A percentile compares a stretch with the other conserved stretches of the same genome.
These are phyloP conservation scores for Allolobophora icterica DNA, from an alignment of 2,888 invertebrate species.

Conservation along the genomic window DNA sequence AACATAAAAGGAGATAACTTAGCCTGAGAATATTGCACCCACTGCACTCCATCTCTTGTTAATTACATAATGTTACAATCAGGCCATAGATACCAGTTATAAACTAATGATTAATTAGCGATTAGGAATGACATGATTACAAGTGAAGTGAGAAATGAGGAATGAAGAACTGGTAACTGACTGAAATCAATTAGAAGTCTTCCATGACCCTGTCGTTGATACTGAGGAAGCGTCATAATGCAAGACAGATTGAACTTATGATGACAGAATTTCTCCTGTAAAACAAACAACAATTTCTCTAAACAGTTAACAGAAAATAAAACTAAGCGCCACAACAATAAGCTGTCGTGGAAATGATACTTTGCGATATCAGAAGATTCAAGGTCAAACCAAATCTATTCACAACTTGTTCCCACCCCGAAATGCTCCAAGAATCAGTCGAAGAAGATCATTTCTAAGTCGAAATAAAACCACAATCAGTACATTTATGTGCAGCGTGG, in stretches of 20 bases:
- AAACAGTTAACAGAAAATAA: background rate
- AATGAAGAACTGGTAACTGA: no score
- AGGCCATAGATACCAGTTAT: background rate
- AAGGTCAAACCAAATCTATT: background rate
- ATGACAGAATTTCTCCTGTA: conserved; percentile 89
- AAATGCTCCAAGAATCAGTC: background rate
- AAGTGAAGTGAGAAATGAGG: background rate
- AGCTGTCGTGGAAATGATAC: background rate
- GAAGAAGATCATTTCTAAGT: background rate
- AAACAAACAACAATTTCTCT: background rate
- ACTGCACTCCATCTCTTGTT: background rate
- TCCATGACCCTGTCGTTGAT: conserved; percentile 95
- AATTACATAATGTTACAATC: background rate
- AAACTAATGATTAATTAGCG: background rate
- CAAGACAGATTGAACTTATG: conserved; percentile 99
- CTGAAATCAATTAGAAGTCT: conserved; percentile 98
- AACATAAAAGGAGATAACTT: background rate
- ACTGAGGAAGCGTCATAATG: conserved; percentile 98
- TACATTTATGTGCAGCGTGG: background rate
- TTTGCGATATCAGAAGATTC: background rate
- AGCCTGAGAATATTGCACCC: background rate
- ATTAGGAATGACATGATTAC: background rate
- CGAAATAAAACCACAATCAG: background rate
- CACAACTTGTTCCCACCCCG: background rate
- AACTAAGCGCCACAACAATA: background rate